Conservation (phyloP, 2,113 vertebrate species). For the Chaetops frenatus region DNA sequence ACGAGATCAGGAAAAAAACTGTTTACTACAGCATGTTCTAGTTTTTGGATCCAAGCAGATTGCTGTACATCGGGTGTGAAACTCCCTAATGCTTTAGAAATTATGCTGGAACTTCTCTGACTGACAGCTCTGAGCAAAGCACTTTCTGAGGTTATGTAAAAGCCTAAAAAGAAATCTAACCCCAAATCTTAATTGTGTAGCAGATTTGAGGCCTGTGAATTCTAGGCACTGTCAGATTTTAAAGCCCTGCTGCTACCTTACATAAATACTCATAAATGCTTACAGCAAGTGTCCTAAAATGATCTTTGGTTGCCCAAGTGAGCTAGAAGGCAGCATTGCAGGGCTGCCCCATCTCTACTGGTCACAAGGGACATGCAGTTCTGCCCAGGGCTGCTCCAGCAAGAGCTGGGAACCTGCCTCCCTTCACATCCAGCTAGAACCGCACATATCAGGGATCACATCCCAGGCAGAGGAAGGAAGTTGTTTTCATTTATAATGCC, state of each 20-base stretch:
- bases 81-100: conserved; percentile 32
- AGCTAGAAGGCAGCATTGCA: not conserved
- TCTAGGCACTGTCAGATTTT: not conserved
- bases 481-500: not conserved
- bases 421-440: not conserved
- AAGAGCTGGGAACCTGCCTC: not conserved
- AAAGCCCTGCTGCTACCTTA: not conserved
- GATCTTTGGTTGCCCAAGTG: not conserved
- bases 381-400: not conserved
- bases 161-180: conserved; percentile 9
- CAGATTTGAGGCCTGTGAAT: conserved; percentile 16
- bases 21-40: not conserved
- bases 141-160: conserved; percentile 34
- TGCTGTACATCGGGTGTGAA: conserved; percentile 25
- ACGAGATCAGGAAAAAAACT: not conserved
- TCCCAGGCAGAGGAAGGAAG: not conserved
- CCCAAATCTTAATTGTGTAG: not conserved
- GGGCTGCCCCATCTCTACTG: not conserved
- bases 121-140: conserved; percentile 29
- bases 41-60: conserved; percentile 35
- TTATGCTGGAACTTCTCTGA: conserved; percentile 10
- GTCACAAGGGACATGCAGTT: accelerated
- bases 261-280: not conserved
- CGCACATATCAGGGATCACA: not conserved
- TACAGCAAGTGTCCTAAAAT: not conserved